phyloP scores from a whole-genome alignment of 2,113 vertebrate genomes.

The Channa argus region DNA sequence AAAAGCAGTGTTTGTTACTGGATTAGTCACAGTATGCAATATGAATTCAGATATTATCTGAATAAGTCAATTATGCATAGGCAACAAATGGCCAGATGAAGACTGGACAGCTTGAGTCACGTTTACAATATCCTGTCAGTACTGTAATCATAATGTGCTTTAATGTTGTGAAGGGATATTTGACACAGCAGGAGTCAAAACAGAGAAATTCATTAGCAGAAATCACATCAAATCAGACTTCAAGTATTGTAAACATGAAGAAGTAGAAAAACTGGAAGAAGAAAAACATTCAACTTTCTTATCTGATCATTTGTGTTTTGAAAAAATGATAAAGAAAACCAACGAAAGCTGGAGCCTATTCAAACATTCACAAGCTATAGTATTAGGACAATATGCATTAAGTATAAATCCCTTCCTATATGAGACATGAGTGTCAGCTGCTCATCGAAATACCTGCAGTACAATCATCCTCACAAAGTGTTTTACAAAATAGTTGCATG shows the following conservation, averaged over 20 bases:
- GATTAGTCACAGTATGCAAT: no score
- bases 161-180: not conserved
- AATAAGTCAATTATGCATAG: not conserved
- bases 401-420: not conserved
- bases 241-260: slow-evolving; percentile 27
- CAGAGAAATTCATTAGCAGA: not conserved
- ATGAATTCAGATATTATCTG: no score
- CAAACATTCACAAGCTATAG: slow-evolving; percentile 3
- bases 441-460: slow-evolving; percentile 22
- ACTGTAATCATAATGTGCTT: not conserved
- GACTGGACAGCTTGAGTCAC: not conserved
- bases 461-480: not conserved
- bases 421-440: slow-evolving; percentile 2
- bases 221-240: slow-evolving; percentile 15
- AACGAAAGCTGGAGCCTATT: not conserved
- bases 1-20: no score
- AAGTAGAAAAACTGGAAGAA: not conserved
- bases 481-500: slow-evolving; percentile 1
- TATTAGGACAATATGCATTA: slow-evolving; percentile 6
- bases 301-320: not conserved
- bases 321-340: not conserved
- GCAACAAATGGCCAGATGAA: not conserved
- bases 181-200: not conserved
- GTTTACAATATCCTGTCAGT: not conserved
- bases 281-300: not conserved